Conservation (phyloP, 2,797 vertebrate species). For the Australoheros facetus region DNA sequence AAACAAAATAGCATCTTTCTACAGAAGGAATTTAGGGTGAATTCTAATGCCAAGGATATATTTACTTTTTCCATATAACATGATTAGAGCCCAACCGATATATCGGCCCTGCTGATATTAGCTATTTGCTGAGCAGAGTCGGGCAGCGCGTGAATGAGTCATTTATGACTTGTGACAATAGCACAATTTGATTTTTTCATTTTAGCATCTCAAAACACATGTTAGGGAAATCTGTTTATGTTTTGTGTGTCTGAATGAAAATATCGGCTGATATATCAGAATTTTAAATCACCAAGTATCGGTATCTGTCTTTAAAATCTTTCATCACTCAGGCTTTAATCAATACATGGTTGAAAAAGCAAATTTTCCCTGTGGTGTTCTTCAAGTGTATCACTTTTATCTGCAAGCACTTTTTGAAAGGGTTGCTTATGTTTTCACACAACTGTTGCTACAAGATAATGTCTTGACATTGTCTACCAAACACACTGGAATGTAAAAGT, state of each 20-base stretch:
- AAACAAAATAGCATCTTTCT: not conserved
- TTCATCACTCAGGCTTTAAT: fast-evolving
- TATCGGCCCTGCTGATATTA: not conserved
- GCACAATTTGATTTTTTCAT: not conserved
- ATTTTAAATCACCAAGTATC: not conserved
- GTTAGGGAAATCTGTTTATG: not conserved
- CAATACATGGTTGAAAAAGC: not conserved
- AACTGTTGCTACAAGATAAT: not conserved
- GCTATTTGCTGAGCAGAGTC: not conserved
- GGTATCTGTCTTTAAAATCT: not conserved
- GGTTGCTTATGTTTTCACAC: not conserved
- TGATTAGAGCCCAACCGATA: not conserved
- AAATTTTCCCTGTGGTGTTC: not conserved
- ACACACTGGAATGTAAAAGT: not conserved
- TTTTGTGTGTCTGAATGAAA: not conserved
- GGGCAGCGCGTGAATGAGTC: not conserved
- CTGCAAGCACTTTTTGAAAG: not conserved
- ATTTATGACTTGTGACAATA: not conserved
- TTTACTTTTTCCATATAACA: not conserved
- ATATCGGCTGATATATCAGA: fast-evolving
- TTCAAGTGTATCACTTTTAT: not conserved
- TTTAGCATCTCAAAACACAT: not conserved
- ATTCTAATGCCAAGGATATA: not conserved
- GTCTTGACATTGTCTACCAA: not conserved
- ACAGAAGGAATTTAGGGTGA: not conserved